These are phyloP conservation scores for Cynodonichthys magdalenae DNA, from an alignment of 2,797 vertebrate species.

Conservation along the genomic window DNA sequence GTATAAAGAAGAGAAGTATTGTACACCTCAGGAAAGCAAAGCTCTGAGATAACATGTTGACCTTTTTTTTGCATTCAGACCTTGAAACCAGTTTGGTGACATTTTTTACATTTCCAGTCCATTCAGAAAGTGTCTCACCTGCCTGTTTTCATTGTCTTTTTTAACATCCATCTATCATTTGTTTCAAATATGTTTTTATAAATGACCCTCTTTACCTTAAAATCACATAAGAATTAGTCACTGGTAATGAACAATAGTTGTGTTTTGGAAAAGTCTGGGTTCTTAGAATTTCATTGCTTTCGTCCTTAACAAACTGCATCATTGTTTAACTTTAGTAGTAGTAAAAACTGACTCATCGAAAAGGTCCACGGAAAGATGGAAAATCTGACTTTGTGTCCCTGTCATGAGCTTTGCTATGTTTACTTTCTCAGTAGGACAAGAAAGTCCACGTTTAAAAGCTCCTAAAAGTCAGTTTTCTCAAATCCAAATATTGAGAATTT, in stretches of 20 bases:
- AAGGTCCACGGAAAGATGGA: background rate
- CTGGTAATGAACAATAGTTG: background rate
- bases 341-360: background rate
- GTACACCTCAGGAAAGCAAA: background rate
- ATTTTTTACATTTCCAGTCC: background rate
- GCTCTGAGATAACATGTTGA: background rate
- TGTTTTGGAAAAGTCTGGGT: background rate
- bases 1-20: background rate
- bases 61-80: background rate
- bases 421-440: background rate
- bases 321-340: constrained; percentile 5
- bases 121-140: background rate
- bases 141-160: background rate
- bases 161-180: background rate
- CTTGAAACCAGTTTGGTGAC: constrained; percentile 3
- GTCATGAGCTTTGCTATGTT: background rate
- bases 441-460: background rate
- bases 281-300: background rate
- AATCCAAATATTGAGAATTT: too few relatives aligned
- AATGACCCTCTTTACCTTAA: background rate
- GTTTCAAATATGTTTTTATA: background rate
- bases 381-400: background rate
- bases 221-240: too few relatives aligned
- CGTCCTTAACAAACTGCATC: background rate
- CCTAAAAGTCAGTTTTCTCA: background rate